Evolutionary conservation across 2,797 vertebrate species (phyloP).

Genomic region (Girardinus metallicus): DNA sequence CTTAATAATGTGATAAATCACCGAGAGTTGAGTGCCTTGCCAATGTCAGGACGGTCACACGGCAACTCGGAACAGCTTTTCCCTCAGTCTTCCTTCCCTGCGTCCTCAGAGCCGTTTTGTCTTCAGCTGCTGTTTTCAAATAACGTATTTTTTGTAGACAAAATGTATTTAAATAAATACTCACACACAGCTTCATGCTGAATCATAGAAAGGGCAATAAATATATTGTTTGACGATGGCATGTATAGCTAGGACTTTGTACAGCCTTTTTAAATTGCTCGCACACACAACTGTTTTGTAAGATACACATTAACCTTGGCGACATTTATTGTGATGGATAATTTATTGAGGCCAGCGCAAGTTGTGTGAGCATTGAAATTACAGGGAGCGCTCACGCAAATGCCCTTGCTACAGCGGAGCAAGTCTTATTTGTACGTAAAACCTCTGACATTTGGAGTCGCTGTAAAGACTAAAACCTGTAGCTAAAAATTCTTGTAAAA

Average conservation of each 20-base stretch:
- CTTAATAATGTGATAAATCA: conserved; percentile 74
- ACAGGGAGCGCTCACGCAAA: conserved; percentile 32
- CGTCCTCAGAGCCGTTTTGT: conserved; percentile 60
- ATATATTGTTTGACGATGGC: conserved; percentile 10
- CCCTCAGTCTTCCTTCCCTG: conserved; percentile 43
- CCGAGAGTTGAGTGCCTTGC: conserved; percentile 45
- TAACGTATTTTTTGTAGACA: neutral
- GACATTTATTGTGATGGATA: conserved; percentile 43
- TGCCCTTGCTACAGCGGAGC: conserved; percentile 29
- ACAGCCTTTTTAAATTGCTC: conserved; percentile 12
- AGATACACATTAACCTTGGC: conserved; percentile 27
- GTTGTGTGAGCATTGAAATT: conserved; percentile 47
- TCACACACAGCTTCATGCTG: neutral
- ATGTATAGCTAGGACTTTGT: conserved; percentile 15
- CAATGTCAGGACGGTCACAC: conserved; percentile 67
- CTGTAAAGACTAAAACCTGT: conserved; percentile 19
- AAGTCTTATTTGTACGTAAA: conserved; percentile 52
- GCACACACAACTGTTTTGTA: conserved; percentile 14
- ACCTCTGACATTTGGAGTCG: conserved; percentile 48
- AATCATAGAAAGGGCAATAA: conserved; percentile 16
- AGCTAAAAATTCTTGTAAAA: conserved; percentile 31
- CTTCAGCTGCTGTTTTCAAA: conserved; percentile 56
- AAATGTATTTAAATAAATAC: neutral
- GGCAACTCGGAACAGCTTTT: conserved; percentile 21
- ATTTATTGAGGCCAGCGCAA: conserved; percentile 31